These are phyloP conservation scores for Hoplodrina blanda DNA, from an alignment of 2,888 invertebrate genomes.

Conservation along the genomic window DNA sequence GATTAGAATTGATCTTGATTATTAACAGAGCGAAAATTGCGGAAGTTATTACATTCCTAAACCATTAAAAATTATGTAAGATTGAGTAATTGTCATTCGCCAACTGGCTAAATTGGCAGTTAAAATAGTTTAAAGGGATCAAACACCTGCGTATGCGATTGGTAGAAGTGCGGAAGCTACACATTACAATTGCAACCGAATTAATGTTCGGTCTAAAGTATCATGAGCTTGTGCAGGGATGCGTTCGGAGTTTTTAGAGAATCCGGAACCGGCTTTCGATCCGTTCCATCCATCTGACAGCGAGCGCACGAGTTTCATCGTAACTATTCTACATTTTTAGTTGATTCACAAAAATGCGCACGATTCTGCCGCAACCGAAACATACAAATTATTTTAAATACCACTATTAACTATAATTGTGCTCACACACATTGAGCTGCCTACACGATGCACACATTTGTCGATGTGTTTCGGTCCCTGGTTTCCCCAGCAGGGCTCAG, in stretches of 20 bases:
- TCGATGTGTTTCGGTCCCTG: conserved; percentile 9
- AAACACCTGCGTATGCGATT: conserved; percentile 10
- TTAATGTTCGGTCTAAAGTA: conserved; percentile 40
- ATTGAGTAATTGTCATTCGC: conserved; percentile 35
- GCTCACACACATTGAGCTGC: conserved; percentile 25
- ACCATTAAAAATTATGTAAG: conserved; percentile 36
- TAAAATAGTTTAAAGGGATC: conserved; percentile 27
- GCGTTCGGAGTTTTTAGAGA: conserved; percentile 51
- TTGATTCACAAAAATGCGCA: conserved; percentile 38
- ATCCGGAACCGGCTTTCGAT: conserved; percentile 53
- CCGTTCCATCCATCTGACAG: conserved; percentile 48
- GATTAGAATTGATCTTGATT: conserved; percentile 54
- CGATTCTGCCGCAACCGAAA: conserved; percentile 34
- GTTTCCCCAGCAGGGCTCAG: neutral
- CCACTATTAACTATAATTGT: conserved; percentile 37
- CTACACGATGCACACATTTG: conserved; percentile 28
- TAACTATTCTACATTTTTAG: conserved; percentile 48
- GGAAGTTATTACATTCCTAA: conserved; percentile 50
- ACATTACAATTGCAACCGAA: conserved; percentile 41
- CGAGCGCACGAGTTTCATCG: conserved; percentile 42
- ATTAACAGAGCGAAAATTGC: conserved; percentile 57
- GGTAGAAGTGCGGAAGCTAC: conserved; percentile 37
- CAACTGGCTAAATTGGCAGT: conserved; percentile 18
- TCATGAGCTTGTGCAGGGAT: conserved; percentile 54
- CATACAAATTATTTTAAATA: conserved; percentile 44